Evolutionary conservation across 1,140 invertebrate species (phyloP), one percentile per base, ranked within the genome.

Genomic region (Drosophila nannoptera): DNA sequence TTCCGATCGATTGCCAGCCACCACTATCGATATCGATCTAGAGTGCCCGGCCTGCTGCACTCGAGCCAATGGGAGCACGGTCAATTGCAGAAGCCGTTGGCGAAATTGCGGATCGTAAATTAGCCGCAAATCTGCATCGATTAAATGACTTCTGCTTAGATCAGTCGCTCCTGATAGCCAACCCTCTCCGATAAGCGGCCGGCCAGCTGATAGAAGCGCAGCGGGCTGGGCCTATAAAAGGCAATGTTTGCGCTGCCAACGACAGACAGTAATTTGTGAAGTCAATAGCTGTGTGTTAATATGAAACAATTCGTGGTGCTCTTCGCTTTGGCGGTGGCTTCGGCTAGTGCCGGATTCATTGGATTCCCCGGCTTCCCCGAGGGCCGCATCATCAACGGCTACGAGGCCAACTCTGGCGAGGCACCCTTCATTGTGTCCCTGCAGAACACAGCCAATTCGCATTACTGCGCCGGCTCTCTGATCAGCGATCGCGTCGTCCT

Each of bases 381-480:
- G 35, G 87, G 84, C 4, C 84, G 84, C 29, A 89, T 92, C 5
- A 89, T 90, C 56, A 88, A 89, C 55, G 89, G 89, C 11, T 0
- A 80, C 0, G 75, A 77, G 36, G 89, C 89, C 0, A 0, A 9
- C 1, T 22, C 55, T 0, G 78, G 86, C 4, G 77, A 80, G 58
- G 89, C 89, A 2, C 82, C 88, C 38, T 90, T 64, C 42, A 89
- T 89, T 38, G 82, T 88, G 0, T 89, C 88, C 7, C 31, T 88
- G 53, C 76, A 87, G 53, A 38, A 38, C 1, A 8, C 36, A 0
- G 1, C 4, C 7, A 31, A 36, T 0, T 68, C 82, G 0, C 86
- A 88, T 9, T 83, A 72, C 32, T 90, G 88, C 43, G 76, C 50
- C n/a, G 89, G 66, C 7, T 50, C 63, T 3, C 5, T 89, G 7